Evolutionary conservation across 2,797 vertebrate species (phyloP).

Genomic region (Philypnodon macrostomus): DNA sequence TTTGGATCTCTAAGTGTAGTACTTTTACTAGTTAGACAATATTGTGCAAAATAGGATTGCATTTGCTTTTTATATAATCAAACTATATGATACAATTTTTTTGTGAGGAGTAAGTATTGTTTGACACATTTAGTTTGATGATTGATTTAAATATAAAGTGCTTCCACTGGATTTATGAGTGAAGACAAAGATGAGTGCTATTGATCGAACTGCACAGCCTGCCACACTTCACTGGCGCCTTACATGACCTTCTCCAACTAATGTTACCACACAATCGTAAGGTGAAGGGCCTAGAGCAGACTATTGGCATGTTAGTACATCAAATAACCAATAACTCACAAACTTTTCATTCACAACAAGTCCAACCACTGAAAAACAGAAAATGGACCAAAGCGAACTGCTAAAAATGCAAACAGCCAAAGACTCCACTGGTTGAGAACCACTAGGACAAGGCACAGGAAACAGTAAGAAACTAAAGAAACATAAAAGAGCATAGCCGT

Average conservation of each 20-base stretch:
- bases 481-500: no score
- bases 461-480: no score
- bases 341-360: neutral
- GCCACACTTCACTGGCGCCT: conserved; percentile 1
- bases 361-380: neutral
- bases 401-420: no score
- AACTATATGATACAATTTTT: no score
- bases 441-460: no score
- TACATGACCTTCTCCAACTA: conserved; percentile 11
- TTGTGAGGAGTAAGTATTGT: neutral
- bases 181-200: conserved; percentile 8
- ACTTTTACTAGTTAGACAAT: neutral
- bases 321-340: no score
- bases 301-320: no score
- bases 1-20: no score
- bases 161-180: conserved; percentile 9
- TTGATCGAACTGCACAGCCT: conserved; percentile 3
- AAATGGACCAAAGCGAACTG: no score
- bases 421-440: no score
- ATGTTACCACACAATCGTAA: neutral
- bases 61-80: no score
- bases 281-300: neutral
- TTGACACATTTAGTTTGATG: conserved; percentile 7
- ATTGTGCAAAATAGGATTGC: no score
- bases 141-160: conserved; percentile 10